Evolutionary conservation across 2,797 vertebrate species (phyloP).

Genomic region (Eremophila alpestris): DNA sequence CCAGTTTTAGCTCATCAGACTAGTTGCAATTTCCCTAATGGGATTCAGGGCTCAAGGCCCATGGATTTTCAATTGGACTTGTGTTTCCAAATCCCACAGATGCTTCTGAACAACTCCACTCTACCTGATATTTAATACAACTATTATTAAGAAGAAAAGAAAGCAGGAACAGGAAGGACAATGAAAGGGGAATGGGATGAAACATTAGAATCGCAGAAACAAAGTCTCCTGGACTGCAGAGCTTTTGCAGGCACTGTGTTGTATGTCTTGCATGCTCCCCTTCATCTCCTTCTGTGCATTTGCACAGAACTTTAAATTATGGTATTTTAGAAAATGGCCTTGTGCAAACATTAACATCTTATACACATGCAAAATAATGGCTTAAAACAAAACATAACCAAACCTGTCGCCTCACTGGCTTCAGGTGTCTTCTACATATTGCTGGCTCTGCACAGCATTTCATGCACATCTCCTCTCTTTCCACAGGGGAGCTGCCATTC

Average conservation of each 20-base stretch:
- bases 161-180: neutral
- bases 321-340: neutral
- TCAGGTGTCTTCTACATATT: neutral
- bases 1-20: slow-evolving; percentile 46
- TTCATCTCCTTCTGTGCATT: neutral
- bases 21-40: neutral
- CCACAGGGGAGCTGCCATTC: neutral
- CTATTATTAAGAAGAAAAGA: neutral
- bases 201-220: neutral
- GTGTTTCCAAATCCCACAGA: slow-evolving; percentile 30
- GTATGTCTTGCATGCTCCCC: neutral
- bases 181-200: slow-evolving; percentile 44
- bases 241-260: neutral
- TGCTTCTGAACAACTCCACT: neutral
- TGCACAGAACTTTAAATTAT: neutral
- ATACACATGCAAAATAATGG: neutral
- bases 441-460: neutral
- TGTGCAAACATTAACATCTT: neutral
- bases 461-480: neutral
- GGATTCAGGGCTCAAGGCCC: slow-evolving; percentile 4
- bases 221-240: neutral
- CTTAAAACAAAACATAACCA: neutral
- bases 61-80: slow-evolving; percentile 20
- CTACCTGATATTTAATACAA: neutral
- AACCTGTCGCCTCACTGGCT: neutral